phyloP scores from a whole-genome alignment of 1,140 invertebrate species.

The Lasioglossum albipes region DNA sequence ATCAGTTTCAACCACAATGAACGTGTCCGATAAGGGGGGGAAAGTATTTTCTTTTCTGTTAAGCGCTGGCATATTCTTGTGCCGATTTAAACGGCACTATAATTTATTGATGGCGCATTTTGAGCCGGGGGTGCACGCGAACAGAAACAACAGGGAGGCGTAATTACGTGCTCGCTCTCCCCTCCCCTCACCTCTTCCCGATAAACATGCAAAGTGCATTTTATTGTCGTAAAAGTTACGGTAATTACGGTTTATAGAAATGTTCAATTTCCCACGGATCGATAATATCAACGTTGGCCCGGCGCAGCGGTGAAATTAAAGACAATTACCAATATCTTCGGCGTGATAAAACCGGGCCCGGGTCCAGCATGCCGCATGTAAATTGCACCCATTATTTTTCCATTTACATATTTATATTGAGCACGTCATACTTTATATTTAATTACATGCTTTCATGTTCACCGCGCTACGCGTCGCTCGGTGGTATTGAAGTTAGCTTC shows the following conservation, averaged over 20 bases:
- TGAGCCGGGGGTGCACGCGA: no score
- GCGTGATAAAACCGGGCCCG: not conserved
- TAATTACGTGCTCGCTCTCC: conserved; percentile 23
- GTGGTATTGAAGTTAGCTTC: not conserved
- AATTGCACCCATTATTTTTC: conserved; percentile 45
- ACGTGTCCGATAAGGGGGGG: not conserved
- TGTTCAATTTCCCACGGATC: conserved; percentile 51
- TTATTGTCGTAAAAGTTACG: conserved; percentile 43
- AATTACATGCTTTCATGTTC: not conserved
- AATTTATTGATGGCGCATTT: conserved; percentile 9
- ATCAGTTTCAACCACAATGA: not conserved
- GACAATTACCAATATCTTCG: conserved; percentile 47
- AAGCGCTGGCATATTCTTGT: not conserved
- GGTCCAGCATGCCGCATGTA: conserved; percentile 21
- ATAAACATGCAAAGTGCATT: conserved; percentile 40
- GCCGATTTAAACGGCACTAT: not conserved
- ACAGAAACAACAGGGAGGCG: not conserved
- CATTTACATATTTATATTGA: not conserved
- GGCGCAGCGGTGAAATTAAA: conserved; percentile 35
- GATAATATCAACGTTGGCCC: conserved; percentile 36
- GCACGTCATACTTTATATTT: not conserved
- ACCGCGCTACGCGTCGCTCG: no score
- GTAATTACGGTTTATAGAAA: conserved; percentile 49
- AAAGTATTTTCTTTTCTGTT: not conserved
- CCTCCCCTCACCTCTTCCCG: not conserved